Evolutionary conservation across 2,797 vertebrate species (phyloP).

Genomic region (Graptemys geographica): DNA sequence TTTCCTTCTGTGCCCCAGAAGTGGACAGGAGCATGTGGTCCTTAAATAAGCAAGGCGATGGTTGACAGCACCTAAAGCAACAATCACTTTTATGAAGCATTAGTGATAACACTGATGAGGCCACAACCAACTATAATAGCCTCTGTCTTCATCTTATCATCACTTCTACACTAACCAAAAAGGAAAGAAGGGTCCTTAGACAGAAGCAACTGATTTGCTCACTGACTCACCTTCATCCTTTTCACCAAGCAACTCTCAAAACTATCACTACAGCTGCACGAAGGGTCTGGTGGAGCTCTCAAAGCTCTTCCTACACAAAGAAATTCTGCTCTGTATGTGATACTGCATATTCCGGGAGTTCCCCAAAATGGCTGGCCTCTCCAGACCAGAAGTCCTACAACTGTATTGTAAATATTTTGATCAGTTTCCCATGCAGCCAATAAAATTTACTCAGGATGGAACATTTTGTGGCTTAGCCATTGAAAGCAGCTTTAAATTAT

Average conservation of each 20-base stretch:
- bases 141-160: neutral
- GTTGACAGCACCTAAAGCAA: neutral
- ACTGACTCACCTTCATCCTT: neutral
- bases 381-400: conserved; percentile 67
- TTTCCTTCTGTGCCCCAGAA: neutral
- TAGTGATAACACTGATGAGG: neutral
- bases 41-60: neutral
- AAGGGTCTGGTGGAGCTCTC: neutral
- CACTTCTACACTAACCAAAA: neutral
- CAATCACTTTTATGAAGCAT: neutral
- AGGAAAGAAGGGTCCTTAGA: neutral
- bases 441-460: conserved; percentile 70
- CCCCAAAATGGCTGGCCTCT: conserved; percentile 59
- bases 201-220: conserved; percentile 9
- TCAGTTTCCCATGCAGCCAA: conserved; percentile 75
- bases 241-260: neutral
- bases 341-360: conserved; percentile 56
- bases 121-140: neutral
- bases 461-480: conserved; percentile 71
- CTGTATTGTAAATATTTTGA: conserved; percentile 48
- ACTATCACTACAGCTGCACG: neutral
- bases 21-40: neutral
- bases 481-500: conserved; percentile 73
- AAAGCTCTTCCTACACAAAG: neutral
- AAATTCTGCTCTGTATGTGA: conserved; percentile 35